Conservation (phyloP, 2,888 invertebrate genomes). For the Troides helena region DNA sequence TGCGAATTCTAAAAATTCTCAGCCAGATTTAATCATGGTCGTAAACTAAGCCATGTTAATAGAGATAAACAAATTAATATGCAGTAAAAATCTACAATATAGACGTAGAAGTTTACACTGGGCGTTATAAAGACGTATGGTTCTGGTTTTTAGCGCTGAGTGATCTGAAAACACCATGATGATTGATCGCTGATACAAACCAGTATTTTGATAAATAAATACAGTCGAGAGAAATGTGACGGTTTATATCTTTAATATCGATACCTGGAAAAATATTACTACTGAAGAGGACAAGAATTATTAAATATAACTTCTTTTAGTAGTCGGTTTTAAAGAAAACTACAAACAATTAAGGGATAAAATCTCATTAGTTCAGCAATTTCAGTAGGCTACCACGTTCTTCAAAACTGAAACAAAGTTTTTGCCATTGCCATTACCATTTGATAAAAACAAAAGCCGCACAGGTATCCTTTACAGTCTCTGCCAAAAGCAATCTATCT, state of each 20-base stretch:
- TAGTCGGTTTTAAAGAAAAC: no score
- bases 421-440: no score
- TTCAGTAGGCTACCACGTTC: no score
- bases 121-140: slow-evolving; percentile 75
- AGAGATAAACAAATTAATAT: slow-evolving; percentile 68
- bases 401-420: no score
- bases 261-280: slow-evolving; percentile 10
- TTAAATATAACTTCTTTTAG: not conserved
- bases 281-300: not conserved
- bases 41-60: slow-evolving; percentile 61
- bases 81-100: slow-evolving; percentile 69
- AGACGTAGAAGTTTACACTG: slow-evolving; percentile 60
- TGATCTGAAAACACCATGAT: slow-evolving; percentile 71
- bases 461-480: no score
- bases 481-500: no score
- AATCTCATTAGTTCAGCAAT: no score
- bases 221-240: slow-evolving; percentile 48
- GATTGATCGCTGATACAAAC: slow-evolving; percentile 73
- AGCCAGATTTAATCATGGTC: slow-evolving; percentile 54
- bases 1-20: slow-evolving; percentile 33
- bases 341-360: no score
- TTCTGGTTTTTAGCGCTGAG: slow-evolving; percentile 57
- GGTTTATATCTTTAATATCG: slow-evolving; percentile 34
- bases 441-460: no score
- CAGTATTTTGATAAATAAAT: slow-evolving; percentile 75